A percentile compares a stretch with the other conserved stretches of the same genome.
phyloP scores from a whole-genome alignment of 2,888 invertebrate species.

The Chrysomela aeneicollis region DNA sequence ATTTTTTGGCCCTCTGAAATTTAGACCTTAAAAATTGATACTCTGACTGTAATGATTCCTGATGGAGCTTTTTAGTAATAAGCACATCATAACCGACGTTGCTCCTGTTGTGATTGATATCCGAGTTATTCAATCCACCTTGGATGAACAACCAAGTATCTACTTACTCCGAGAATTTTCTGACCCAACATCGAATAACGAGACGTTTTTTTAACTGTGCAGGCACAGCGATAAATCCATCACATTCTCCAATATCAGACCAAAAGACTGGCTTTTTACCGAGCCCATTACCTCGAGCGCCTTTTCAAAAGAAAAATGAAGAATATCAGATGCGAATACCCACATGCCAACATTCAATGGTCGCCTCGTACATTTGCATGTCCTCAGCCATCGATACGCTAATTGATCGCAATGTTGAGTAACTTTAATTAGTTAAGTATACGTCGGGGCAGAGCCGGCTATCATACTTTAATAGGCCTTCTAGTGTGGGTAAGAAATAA shows the following conservation, averaged over 20 bases:
- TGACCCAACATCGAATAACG: no score
- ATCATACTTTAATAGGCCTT: not conserved
- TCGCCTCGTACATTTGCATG: constrained; percentile 18
- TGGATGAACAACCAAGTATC: no score
- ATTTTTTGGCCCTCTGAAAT: no score
- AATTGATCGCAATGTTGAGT: constrained; percentile 23
- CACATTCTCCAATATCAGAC: not conserved
- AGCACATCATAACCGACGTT: no score
- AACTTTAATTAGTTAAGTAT: constrained; percentile 20
- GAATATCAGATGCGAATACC: constrained; percentile 15
- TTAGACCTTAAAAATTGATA: no score
- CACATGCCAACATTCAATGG: constrained; percentile 12
- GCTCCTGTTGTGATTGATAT: no score
- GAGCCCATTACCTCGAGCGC: not conserved
- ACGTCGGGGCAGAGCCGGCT: not conserved
- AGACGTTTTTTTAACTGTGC: no score
- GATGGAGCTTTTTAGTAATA: no score
- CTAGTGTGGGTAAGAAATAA: not conserved
- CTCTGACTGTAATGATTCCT: no score
- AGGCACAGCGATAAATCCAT: not conserved
- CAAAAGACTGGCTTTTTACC: not conserved
- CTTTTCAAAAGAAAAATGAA: constrained; percentile 12
- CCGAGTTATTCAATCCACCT: no score
- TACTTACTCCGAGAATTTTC: no score
- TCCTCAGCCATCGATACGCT: constrained; percentile 13